Evolutionary conservation across 2,888 invertebrate genomes (phyloP), one percentile per base, ranked within the genome.

Genomic region (Stegophylla sp.): DNA sequence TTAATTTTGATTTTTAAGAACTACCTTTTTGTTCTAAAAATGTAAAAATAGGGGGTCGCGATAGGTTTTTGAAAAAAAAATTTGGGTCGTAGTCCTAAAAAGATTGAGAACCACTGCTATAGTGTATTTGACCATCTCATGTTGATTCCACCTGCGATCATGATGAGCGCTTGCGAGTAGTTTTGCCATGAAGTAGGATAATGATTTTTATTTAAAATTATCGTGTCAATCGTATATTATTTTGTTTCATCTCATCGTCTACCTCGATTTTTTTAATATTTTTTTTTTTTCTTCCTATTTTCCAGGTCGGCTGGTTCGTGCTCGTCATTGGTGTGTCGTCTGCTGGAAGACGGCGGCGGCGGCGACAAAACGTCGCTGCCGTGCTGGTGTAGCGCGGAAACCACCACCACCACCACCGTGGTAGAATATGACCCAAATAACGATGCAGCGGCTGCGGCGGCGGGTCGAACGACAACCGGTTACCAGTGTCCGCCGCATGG

Each of bases 341-440:
- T 82, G 67, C 61, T 82, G 63, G 63, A 81, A 56, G 82, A 82
- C 63, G 53, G 67, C 45, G 23, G 72, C 82, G 81, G 69, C 64
- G 69, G 34, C 34, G 61, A 73, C 77, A 82, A 76, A 66, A 82
- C 76, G 76, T 76, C 82, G 66, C 87, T 88, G 85, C 87, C 87
- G 82, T 67, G 73, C 67, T 82, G 83, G 82, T 82, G 82, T 81
- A 64, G 51, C 82, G 79, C 61, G 75, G 82, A 69, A 17, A 72
- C 71, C 86, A 45, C 72, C 73, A n/a, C n/a, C 86, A 87, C 87
- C 86, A 51, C 71, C 34, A 34, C 61, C 76, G 82, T 76, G 85
- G 86, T 87, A 86, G 87, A 87, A n/a, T n/a, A n/a, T 86, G 87
- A 86, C 88, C 87, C 86, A 88, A 23, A 74, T 74, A 74, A 64